Evolutionary conservation across 1,140 invertebrate species (phyloP), one percentile per base, ranked within the genome.

Genomic region (Hyles euphorbiae): DNA sequence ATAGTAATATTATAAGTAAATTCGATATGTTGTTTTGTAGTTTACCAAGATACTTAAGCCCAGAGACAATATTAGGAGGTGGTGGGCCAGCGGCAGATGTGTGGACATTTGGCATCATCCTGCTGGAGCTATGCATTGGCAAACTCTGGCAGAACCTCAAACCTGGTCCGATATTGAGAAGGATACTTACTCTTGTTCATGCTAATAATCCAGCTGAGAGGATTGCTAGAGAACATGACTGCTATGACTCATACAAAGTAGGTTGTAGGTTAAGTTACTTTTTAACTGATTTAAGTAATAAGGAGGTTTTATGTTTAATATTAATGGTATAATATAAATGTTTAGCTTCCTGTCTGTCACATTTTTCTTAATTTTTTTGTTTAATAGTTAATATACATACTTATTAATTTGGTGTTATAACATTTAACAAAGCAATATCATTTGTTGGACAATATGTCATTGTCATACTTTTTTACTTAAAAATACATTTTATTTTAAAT

Each of bases 101-200:
- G 5, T 99, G 98, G 98, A 95, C 96, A 3, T 86, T 98, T 57
- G 98, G 96, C 49, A 94, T 99, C 33, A 94, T 99, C 47, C 76
- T 98, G 36, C 89, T 95, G 3, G 96, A 98, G 88, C 78, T 96
- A 9, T 85, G 94, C 67, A 83, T 96, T 52, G 89, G 91, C 34
- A 82, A 90, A 45, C 83, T 97, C 8, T 96, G 95, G 94, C 78
- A 90, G 34, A 92, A 91, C 60, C 84, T 95, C 5, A 96, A 96
- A 80, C 89, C 96, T 7, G 91, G 92, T 1, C 93, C 94, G 62
- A 92, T 92, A 71, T 86, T 96, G 8, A 88, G 94, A 47, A 96
- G 95, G 87, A 91, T 96, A 69, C 81, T 96, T 5, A 95, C 94
- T 60, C 87, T 95, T 36, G 87, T 93, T 36, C 92, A 94, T 77